A percentile compares a stretch with the other conserved stretches of the same genome.
These are phyloP conservation scores for Apocheima hispidaria DNA, from an alignment of 2,888 invertebrate genomes.

Conservation along the genomic window DNA sequence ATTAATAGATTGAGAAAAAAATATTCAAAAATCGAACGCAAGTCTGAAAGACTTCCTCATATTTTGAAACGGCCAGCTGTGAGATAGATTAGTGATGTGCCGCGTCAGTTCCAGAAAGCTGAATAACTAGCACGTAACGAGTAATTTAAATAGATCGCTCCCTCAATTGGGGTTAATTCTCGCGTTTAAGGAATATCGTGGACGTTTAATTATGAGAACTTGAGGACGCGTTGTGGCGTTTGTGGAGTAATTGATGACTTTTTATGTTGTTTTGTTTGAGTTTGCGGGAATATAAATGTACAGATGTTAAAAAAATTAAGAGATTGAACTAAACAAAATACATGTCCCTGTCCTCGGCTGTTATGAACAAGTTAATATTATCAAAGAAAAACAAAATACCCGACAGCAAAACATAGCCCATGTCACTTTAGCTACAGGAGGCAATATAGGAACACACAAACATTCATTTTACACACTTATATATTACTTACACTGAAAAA, in stretches of 20 bases:
- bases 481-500: too few relatives aligned
- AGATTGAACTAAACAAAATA: too few relatives aligned
- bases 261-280: constrained; percentile 22
- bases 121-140: constrained; percentile 74
- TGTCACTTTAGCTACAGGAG: too few relatives aligned
- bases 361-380: too few relatives aligned
- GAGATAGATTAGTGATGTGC: constrained; percentile 79
- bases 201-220: constrained; percentile 77
- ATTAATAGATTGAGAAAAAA: neutral
- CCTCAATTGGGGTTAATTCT: constrained; percentile 86
- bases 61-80: constrained; percentile 51
- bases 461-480: too few relatives aligned
- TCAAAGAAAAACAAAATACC: too few relatives aligned
- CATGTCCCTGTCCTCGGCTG: too few relatives aligned
- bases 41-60: constrained; percentile 9
- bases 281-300: neutral
- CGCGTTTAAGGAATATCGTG: constrained; percentile 83
- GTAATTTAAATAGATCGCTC: constrained; percentile 85
- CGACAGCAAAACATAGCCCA: too few relatives aligned
- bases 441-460: too few relatives aligned
- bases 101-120: constrained; percentile 83
- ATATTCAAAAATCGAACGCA: constrained; percentile 34
- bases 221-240: constrained; percentile 57
- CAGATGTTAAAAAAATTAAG: too few relatives aligned
- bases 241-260: constrained; percentile 51